Evolutionary conservation across 2,113 vertebrate species (phyloP), one percentile per base, ranked within the genome.

Genomic region (Apodemus speciosus): DNA sequence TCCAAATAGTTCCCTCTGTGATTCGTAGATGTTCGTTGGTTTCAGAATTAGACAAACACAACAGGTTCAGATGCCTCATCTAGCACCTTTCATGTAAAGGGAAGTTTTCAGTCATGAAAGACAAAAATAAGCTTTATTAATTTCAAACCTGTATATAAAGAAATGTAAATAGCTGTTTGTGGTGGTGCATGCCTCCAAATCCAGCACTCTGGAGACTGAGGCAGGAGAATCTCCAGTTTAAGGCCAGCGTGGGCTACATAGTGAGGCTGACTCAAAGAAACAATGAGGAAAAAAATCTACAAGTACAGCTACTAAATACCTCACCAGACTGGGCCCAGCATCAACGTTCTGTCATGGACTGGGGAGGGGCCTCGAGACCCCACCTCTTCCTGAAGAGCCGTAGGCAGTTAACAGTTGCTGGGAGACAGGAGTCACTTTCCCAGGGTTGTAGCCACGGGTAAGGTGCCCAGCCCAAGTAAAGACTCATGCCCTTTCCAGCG

Each of bases 11-110:
- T 58, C 35, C 9, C n/a, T 38, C 0, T 56, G 18, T 80, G 60
- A 58, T 73, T 93, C 32, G 85, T 95, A 88, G 71, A 79, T 60
- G 4, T 62, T 79, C 49, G 77, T 30, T 92, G 46, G 35, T 84
- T 91, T 95, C 6, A 25, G 68, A 92, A 68, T 90, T 76, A 94
- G 66, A 85, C 53, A 85, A 72, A 94, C 53, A 90, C 40, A 92
- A 11, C n/a, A 72, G 56, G 35, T 75, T 95, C 75, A 80, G 25
- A 46, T 76, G 64, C 6, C 38, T 85, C 10, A n/a, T 84, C 40
- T 83, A 72, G 49, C 8, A 43, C 46, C 51, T 58, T 49, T 30
- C 68, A 13, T 72, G 46, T 76, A 66, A 88, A 81, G 21, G 60
- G 46, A 27, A 92, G 30, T 83, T 90, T 93, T 95, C 27, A 58